Evolutionary conservation across 2,797 vertebrate species (phyloP).

Genomic region (Esox lucius): DNA sequence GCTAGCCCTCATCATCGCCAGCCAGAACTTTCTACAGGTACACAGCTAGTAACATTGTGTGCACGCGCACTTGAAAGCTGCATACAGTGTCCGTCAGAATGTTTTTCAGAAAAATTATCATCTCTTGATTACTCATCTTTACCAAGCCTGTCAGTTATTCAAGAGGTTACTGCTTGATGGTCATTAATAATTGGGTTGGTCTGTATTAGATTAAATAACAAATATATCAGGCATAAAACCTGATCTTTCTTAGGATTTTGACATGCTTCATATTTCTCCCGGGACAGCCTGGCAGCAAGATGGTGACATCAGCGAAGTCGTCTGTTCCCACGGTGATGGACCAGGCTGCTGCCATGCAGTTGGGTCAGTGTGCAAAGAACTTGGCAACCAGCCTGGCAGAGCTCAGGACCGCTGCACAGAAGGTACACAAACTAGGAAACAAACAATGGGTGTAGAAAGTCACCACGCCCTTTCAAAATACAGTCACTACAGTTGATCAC

Average conservation of each 20-base stretch:
- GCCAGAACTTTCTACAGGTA: constrained; percentile 97
- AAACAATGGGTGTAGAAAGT: not conserved
- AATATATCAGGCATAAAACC: too few species aligned
- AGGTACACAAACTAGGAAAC: constrained; percentile 71
- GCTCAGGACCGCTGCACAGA: constrained; percentile 90
- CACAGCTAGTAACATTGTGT: not conserved
- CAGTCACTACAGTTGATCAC: too few species aligned
- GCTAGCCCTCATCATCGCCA: constrained; percentile 91
- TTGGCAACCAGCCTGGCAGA: constrained; percentile 95
- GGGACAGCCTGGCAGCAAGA: constrained; percentile 91
- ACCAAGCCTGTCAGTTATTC: too few species aligned
- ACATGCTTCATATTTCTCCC: not conserved
- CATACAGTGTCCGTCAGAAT: not conserved
- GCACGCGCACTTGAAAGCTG: not conserved
- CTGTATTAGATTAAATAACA: not conserved
- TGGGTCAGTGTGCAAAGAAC: constrained; percentile 97
- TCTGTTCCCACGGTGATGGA: constrained; percentile 94
- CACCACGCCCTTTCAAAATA: too few species aligned
- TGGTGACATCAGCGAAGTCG: constrained; percentile 95
- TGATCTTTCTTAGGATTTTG: not conserved
- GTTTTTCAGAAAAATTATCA: too few species aligned
- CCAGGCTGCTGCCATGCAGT: constrained; percentile 96
- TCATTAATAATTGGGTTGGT: not conserved
- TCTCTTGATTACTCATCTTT: too few species aligned
- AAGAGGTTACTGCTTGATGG: too few species aligned